Evolutionary conservation across 2,113 vertebrate genomes (phyloP), one percentile per base, ranked within the genome.

Genomic region (Dolichotis patagonum): DNA sequence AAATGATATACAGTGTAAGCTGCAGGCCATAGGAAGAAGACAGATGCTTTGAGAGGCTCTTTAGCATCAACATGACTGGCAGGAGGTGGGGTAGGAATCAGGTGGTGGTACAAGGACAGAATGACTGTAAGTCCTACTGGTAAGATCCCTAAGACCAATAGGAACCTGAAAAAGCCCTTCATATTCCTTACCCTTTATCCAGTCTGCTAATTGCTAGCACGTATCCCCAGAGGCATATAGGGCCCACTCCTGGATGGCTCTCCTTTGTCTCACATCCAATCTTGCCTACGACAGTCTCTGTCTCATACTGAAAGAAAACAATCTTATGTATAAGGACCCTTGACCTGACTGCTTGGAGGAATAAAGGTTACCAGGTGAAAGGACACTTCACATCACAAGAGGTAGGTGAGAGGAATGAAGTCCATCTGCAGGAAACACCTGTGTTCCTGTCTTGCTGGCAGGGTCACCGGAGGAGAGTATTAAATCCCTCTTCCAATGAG

Each of bases 311-410:
- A 86, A 91, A 92, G 93, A 80, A 96, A 96, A 91, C 43, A 81
- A 58, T 62, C 52, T 71, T 80, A 87, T 49, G 19, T n/a, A 35
- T 62, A 52, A 46, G 84, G 87, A 98, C 93, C 97, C 98, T 98
- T 92, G 96, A 86, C 94, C 98, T 90, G 98, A 85, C 46, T 87
- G 85, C 96, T 88, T 98, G 98, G 98, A 98, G 94, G 96, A 94
- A 46, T 98, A 98, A 98, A 98, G 98, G 97, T 96, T 97, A 96
- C 75, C 7, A 11, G 96, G 88, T 83, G 43, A 90, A 94, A 92
- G 52, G 87, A 38, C 83, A 24, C 11, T 46, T 97, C 81, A 16
- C 32, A 30, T 65, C n/a, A n/a, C 32, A 1, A 69, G 94, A 90
- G 24, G 71, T 80, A 80, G 46, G 73, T 38, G 9, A 71, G 80